Evolutionary conservation across 2,888 invertebrate species (phyloP), one percentile per base, ranked within the genome.

Genomic region (Philereme vetulata): DNA sequence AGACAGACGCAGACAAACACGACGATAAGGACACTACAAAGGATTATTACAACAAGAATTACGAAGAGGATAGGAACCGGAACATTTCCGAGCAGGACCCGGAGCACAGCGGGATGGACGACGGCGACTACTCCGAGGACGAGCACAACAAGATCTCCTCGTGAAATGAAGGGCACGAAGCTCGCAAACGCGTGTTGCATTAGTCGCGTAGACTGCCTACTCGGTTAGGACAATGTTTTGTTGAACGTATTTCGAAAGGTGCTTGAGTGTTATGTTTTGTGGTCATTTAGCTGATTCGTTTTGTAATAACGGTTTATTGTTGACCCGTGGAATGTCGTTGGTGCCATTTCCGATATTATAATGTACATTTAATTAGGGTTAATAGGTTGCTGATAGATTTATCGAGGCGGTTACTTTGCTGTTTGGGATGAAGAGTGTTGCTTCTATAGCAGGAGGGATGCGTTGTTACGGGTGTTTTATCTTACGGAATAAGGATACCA

Each of bases 261-360:
- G 91, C 91, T 90, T 85, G 85, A 88, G 85, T 88, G 88, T 90
- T 89, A 86, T 87, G 86, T 85, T 90, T 88, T 85, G 80, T 84
- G 82, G 87, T 85, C 85, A 79, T 84, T 84, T 83, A 84, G 84
- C 74, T 80, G 86, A 81, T 84, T 84, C 81, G 80, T 84, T 83
- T 76, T 71, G 74, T 81, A 81, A 77, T 82, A 81, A 82, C 84
- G 84, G 81, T 87, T 85, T 85, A 84, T 87, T 88, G 89, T 90
- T 90, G 85, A 88, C 90, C 91, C 91, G 90, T 91, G 90, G 86
- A 90, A 89, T 86, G 88, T 90, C 88, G 81, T 82, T 83, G 87
- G 91, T 91, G 91, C 91, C 91, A 91, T 91, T 89, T 86, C 89
- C 83, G 82, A 81, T 85, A 78, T 76, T 84, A 77, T 80, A 82